These are phyloP conservation scores for Oryzias celebensis DNA, from an alignment of 2,113 vertebrate species.

Conservation along the genomic window DNA sequence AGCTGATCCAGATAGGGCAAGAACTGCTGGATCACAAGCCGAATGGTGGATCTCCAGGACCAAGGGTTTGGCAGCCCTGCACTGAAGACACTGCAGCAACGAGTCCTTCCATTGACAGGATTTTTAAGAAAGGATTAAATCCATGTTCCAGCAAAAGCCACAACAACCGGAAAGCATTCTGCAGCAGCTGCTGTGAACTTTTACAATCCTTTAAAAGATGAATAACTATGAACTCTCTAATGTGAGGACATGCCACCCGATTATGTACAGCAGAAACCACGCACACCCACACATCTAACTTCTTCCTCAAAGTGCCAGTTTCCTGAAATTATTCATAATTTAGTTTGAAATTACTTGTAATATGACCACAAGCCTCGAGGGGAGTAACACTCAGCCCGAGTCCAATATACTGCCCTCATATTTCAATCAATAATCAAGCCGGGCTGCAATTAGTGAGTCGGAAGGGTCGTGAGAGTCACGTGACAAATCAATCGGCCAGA, in stretches of 20 bases:
- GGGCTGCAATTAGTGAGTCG: constrained; percentile 62
- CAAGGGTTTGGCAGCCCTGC: no score
- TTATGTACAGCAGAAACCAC: neutral
- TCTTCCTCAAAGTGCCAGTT: constrained; percentile 21
- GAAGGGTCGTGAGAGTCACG: constrained; percentile 48
- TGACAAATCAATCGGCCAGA: constrained; percentile 61
- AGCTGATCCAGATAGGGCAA: no score
- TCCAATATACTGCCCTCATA: constrained; percentile 45
- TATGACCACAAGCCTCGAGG: constrained; percentile 14
- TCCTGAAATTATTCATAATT: constrained; percentile 19
- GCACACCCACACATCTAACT: neutral
- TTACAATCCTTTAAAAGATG: constrained; percentile 36
- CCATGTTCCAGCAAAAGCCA: no score
- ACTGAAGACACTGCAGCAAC: no score
- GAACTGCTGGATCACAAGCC: no score
- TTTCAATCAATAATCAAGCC: constrained; percentile 67
- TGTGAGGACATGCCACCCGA: constrained; percentile 23
- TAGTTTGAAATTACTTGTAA: constrained; percentile 1
- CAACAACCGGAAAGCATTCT: no score
- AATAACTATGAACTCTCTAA: constrained; percentile 45
- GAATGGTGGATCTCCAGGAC: no score
- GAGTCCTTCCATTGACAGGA: no score
- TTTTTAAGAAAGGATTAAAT: no score
- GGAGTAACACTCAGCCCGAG: constrained; percentile 7
- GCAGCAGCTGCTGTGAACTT: no score